These are phyloP conservation scores for Smithornis capensis DNA, from an alignment of 2,113 vertebrate species.

Conservation along the genomic window DNA sequence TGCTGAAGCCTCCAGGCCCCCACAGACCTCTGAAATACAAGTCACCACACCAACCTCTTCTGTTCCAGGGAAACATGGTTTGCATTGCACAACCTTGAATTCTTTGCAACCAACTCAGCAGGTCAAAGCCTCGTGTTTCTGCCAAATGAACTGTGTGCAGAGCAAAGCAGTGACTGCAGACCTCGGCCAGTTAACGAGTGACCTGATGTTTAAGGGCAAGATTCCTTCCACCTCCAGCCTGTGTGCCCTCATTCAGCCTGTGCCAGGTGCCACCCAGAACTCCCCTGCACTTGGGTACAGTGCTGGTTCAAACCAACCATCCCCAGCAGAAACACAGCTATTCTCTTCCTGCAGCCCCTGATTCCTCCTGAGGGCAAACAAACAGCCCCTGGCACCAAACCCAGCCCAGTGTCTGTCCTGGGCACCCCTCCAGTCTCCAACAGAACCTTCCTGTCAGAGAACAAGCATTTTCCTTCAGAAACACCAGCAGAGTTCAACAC, in stretches of 20 bases:
- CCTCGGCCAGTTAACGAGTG: not conserved
- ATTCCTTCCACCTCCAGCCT: not conserved
- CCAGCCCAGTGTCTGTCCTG: accelerated
- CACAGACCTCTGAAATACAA: not conserved
- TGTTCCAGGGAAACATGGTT: not conserved
- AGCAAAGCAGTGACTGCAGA: not conserved
- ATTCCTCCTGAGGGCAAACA: not conserved
- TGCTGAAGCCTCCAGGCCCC: not conserved
- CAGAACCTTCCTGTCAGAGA: not conserved
- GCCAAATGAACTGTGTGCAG: not conserved
- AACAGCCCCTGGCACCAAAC: not conserved
- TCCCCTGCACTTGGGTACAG: not conserved
- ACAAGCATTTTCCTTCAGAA: not conserved
- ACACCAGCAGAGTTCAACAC: not conserved
- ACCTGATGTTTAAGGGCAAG: not conserved
- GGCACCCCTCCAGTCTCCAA: not conserved
- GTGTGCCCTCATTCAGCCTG: not conserved
- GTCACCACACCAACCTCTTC: not conserved
- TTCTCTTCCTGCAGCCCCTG: not conserved
- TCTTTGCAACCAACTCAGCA: not conserved
- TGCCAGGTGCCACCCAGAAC: not conserved
- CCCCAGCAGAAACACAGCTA: not conserved
- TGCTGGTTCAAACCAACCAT: not conserved
- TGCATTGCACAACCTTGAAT: not conserved
- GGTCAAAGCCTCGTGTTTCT: not conserved